Percentiles rank a stretch among this genome's conserved stretches.
Evolutionary conservation across 1,140 invertebrate genomes (phyloP).

Genomic region (Samia ricini): DNA sequence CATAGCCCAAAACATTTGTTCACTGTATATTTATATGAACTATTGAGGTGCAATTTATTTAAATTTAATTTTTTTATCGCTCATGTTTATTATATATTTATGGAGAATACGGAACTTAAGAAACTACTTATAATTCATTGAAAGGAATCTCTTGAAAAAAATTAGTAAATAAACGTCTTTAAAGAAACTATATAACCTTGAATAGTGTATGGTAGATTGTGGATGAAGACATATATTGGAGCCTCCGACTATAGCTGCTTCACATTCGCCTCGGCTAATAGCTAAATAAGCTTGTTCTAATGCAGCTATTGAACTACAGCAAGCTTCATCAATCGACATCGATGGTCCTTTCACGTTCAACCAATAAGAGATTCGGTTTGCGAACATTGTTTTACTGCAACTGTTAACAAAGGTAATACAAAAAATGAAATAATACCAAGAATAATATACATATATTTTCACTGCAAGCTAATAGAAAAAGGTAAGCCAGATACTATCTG

Average conservation of each 20-base stretch:
- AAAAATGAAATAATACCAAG: too few relatives aligned
- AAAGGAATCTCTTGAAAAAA: neutral
- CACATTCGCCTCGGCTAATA: slow-evolving; percentile 87
- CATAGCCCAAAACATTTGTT: too few relatives aligned
- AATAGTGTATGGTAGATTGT: slow-evolving; percentile 89
- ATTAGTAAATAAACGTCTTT: neutral
- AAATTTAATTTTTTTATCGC: neutral
- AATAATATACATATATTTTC: too few relatives aligned
- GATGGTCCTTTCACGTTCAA: slow-evolving; percentile 87
- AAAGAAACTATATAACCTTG: slow-evolving; percentile 58
- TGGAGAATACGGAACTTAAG: neutral
- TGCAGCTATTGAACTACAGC: slow-evolving; percentile 92
- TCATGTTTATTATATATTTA: neutral
- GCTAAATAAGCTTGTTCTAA: slow-evolving; percentile 89
- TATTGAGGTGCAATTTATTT: neutral
- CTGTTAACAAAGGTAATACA: slow-evolving; percentile 40
- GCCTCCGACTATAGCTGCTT: slow-evolving; percentile 92
- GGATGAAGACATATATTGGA: slow-evolving; percentile 91
- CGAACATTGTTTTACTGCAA: slow-evolving; percentile 91
- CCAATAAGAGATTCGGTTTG: slow-evolving; percentile 91
- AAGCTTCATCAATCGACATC: slow-evolving; percentile 91
- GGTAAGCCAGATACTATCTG: too few relatives aligned
- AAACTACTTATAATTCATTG: neutral
- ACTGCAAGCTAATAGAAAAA: too few relatives aligned
- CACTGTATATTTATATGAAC: neutral